A percentile compares a stretch with the other conserved stretches of the same genome.
Conservation (phyloP, 2,888 invertebrate species). For the Caenorhabditis panamensis region DNA sequence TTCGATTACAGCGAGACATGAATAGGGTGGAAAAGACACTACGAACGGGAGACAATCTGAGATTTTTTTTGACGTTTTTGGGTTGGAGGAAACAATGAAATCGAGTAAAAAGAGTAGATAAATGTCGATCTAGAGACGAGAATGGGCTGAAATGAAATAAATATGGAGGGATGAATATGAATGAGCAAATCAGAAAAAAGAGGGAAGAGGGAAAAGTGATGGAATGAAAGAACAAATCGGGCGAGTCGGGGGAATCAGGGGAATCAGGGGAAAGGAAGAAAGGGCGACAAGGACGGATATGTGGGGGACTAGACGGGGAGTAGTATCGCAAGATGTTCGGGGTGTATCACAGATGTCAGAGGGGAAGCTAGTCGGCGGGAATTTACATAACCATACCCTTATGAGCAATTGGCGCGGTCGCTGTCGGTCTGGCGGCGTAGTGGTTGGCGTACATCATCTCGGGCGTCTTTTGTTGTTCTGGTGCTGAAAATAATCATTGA, state of each 20-base stretch:
- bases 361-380: background rate
- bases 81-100: too few relatives aligned
- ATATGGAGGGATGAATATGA: constrained; percentile 2
- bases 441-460: constrained; percentile 16
- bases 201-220: background rate
- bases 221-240: constrained; percentile 12
- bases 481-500: constrained; percentile 36
- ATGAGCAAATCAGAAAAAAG: constrained; percentile 1
- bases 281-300: constrained; percentile 8
- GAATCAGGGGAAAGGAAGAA: background rate
- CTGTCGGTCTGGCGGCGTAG: constrained; percentile 17
- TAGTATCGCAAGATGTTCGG: background rate
- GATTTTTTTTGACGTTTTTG: constrained; percentile 13
- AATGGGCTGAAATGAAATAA: background rate
- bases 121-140: background rate
- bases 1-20: background rate
- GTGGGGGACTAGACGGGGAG: constrained; percentile 14
- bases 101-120: constrained; percentile 6
- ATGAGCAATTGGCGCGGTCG: constrained; percentile 29
- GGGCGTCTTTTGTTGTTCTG: constrained; percentile 22
- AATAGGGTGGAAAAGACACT: background rate
- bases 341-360: constrained; percentile 3
- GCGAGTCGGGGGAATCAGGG: constrained; percentile 1
- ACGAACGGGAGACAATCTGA: background rate
- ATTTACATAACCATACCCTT: constrained; percentile 48